Base-by-base conservation (phyloP, 2,797 vertebrate species). In the Acridotheres tristis region DNA sequence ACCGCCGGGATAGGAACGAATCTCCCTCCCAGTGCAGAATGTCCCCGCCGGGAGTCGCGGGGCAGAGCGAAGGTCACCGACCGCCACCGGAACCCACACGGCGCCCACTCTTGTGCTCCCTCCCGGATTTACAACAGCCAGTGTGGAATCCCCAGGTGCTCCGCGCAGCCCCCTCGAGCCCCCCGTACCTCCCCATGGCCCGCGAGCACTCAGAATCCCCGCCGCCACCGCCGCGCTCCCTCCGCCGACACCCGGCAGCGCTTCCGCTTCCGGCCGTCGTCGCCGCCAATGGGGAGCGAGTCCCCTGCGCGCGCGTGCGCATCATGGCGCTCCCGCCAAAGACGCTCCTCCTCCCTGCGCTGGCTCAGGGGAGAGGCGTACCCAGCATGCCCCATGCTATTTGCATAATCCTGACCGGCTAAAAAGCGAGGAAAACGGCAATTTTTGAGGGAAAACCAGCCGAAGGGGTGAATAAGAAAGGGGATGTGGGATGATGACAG, bases 401-500 rank as follows among this genome's bases (percentile, higher is more conserved):
- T 94, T 94, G 91, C 96, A 95, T 96, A 69, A 3, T 0, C 1
- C 1, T 0, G 2, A 1, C 9, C 2, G 4, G 1, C 0, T 9
- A 2, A 7, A 2, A 6, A 1, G 15, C 4, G 2, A 2, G 0
- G 0, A 21, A 36, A 47, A 38, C 1, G 2, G n/a, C 4, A 2
- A 0, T 2, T 30, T 67, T 7, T 1, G 1, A 7, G 5, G 1
- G 22, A 43, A 58, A 40, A 10, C 0, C 0, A 0, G 4, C 0
- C 42, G 0, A 54, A 69, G 18, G 0, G 1, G 4, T 2, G 1
- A 7, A 2, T 0, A 0, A 57, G 4, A 0, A 11, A 0, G 0
- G 0, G 0, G 0, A 1, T 1, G 0, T 1, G 0, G 1, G 14
- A 9, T 0, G 0, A 1, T 0, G 2, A 0, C 2, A 0, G 0